Base-by-base conservation (phyloP, 2,797 vertebrate species). In the Monodelphis domestica region DNA sequence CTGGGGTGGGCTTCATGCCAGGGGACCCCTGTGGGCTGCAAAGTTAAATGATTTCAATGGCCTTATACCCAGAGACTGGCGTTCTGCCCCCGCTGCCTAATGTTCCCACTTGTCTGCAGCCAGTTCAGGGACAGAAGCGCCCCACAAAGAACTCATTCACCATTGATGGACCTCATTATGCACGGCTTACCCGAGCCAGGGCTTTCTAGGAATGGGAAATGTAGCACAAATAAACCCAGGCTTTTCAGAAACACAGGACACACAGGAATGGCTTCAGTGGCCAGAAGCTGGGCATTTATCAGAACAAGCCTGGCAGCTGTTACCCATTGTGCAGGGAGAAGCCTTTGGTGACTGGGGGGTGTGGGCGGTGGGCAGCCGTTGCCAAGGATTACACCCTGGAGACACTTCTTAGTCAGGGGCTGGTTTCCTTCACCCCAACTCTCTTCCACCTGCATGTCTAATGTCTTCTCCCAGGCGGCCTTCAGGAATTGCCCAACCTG, bases 261-360 rank as follows among this genome's bases (percentile, higher is more conserved):
- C 33, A 91, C 53, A 51, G 38, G 38, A 52, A 63, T 84, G 88
- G 92, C 52, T 87, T 94, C 88, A 90, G 53, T 53, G 59, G 92
- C 55, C 84, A 57, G 57, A 93, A 55, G 0, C 10, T 26, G 78
- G 53, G 55, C 21, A 91, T 63, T 87, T 78, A 88, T 30, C 92
- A 70, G 92, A 95, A 92, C 92, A 89, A 55, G 57, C 10, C 52
- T 92, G 59, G 87, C 95, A 97, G 96, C 93, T 97, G 95, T 90
- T 59, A 54, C 15, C 4, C 11, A 90, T 94, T 91, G 94, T 96
- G 95, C 70, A 30, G 14, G 59, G 33, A 78, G 70, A 78, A 91
- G 70, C 14, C 57, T 93, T 96, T 93, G 45, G 70, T 45, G 70
- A 38, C 70, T 78, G 5, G 53, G 53, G 53, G 53, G 11, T 5